A percentile compares a stretch with the other conserved stretches of the same genome.
Conservation (phyloP, 2,888 invertebrate species). For the Xestobium rufovillosum region DNA sequence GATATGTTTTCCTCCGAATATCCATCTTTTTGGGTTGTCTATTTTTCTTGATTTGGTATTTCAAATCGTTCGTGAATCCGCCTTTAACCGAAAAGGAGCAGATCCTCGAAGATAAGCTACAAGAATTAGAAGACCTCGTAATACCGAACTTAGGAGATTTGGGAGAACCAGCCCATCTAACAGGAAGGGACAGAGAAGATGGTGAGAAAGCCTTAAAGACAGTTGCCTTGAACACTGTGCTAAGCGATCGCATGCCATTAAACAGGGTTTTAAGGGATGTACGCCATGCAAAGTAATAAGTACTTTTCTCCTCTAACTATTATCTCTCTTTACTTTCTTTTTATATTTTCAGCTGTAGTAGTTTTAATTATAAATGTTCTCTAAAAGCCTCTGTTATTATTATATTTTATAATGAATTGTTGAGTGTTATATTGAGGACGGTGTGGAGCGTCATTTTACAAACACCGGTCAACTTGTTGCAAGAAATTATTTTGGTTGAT, state of each 20-base stretch:
- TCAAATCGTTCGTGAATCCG: slow-evolving; percentile 9
- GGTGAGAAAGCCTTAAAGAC: slow-evolving; percentile 70
- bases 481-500: slow-evolving; percentile 90
- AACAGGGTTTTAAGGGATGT: slow-evolving; percentile 68
- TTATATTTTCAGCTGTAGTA: slow-evolving; percentile 51
- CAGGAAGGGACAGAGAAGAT: slow-evolving; percentile 59
- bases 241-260: slow-evolving; percentile 82
- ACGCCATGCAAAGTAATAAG: slow-evolving; percentile 44
- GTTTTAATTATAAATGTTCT: slow-evolving; percentile 54
- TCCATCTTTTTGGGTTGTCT: slow-evolving; percentile 11
- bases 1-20: slow-evolving; percentile 27
- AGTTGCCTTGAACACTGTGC: slow-evolving; percentile 80
- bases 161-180: slow-evolving; percentile 60
- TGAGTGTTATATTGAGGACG: slow-evolving; percentile 86
- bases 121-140: slow-evolving; percentile 57
- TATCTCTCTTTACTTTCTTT: too few species aligned
- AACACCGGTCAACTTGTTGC: slow-evolving; percentile 72
- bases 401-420: slow-evolving; percentile 95
- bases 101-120: too few species aligned
- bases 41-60: slow-evolving; percentile 4
- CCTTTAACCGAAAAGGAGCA: slow-evolving; percentile 11
- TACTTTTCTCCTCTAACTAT: too few species aligned
- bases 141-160: slow-evolving; percentile 64
- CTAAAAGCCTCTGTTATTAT: slow-evolving; percentile 67
- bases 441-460: slow-evolving; percentile 91